phyloP scores from a whole-genome alignment of 2,113 vertebrate genomes.

The Donacobius atricapilla region DNA sequence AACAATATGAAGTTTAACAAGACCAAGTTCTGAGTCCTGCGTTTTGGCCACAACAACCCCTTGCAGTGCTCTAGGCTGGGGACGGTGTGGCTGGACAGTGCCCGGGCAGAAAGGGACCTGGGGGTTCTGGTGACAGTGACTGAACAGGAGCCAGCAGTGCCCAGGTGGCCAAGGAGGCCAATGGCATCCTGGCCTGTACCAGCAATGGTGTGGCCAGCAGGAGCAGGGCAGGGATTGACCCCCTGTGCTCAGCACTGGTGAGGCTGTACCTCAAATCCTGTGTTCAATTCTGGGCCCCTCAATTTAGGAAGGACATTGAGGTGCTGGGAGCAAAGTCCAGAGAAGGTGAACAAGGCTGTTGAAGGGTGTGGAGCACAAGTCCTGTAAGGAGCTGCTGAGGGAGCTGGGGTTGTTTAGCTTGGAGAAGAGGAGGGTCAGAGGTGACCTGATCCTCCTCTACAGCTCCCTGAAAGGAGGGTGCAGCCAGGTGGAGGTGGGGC shows the following conservation, averaged over 20 bases:
- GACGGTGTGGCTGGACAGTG: background rate
- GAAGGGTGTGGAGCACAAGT: background rate
- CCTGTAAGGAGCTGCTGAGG: background rate
- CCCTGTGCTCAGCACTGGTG: too few species aligned
- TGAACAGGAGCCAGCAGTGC: background rate
- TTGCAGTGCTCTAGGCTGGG: background rate
- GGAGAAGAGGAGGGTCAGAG: background rate
- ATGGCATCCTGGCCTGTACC: background rate
- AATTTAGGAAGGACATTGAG: background rate
- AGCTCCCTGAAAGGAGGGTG: background rate
- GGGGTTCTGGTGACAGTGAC: background rate
- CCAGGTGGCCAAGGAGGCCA: background rate
- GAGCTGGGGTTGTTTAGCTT: background rate
- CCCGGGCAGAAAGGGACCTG: background rate
- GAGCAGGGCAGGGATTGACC: background rate
- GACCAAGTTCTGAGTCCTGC: background rate
- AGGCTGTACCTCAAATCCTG: accelerated
- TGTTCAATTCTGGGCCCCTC: accelerated
- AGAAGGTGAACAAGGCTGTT: accelerated
- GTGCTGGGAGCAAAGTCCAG: background rate
- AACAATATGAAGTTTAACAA: background rate
- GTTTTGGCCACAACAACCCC: background rate
- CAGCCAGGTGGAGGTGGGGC: background rate
- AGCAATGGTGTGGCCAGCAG: background rate
- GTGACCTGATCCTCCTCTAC: background rate